Percentiles rank a stretch among this genome's conserved stretches.
These are phyloP conservation scores for Dysidea cf. avara DNA, from an alignment of 37 sponge, comb jelly and placozoan species.

Conservation along the genomic window DNA sequence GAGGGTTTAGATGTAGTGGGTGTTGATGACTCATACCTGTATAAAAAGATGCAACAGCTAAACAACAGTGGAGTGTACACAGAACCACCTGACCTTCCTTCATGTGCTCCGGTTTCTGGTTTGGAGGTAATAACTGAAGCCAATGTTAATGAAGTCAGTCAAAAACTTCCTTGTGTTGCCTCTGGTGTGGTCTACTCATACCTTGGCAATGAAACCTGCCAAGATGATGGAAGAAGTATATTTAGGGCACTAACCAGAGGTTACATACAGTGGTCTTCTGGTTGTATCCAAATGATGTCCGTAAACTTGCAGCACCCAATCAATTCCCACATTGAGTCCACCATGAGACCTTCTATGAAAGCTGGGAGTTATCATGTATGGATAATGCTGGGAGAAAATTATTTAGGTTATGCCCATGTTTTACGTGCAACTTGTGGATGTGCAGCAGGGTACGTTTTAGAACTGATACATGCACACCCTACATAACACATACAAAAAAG, in stretches of 20 bases:
- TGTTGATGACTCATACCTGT: slow-evolving; percentile 25
- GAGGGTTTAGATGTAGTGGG: slow-evolving; percentile 2
- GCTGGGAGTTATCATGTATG: background rate
- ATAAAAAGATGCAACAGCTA: background rate
- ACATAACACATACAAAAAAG: no score
- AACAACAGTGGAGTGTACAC: background rate
- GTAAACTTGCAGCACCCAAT: slow-evolving; percentile 1
- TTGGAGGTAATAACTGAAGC: slow-evolving; percentile 5
- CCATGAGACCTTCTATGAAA: slow-evolving; percentile 10
- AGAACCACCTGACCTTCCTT: background rate
- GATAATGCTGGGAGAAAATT: background rate
- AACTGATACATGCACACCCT: no score
- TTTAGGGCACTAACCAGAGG: slow-evolving; percentile 21
- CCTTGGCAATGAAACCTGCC: background rate
- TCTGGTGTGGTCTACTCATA: slow-evolving; percentile 20
- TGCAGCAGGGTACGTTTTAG: slow-evolving; percentile 34
- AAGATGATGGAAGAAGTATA: background rate
- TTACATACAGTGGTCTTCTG: slow-evolving; percentile 34
- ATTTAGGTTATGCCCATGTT: slow-evolving; percentile 1
- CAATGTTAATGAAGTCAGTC: background rate
- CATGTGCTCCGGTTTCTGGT: background rate
- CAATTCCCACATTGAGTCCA: background rate
- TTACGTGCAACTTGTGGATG: slow-evolving; percentile 17
- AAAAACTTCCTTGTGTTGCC: slow-evolving; percentile 7
- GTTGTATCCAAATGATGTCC: background rate